phyloP scores from a whole-genome alignment of 2,888 invertebrate species.

The Conomelus anceps region DNA sequence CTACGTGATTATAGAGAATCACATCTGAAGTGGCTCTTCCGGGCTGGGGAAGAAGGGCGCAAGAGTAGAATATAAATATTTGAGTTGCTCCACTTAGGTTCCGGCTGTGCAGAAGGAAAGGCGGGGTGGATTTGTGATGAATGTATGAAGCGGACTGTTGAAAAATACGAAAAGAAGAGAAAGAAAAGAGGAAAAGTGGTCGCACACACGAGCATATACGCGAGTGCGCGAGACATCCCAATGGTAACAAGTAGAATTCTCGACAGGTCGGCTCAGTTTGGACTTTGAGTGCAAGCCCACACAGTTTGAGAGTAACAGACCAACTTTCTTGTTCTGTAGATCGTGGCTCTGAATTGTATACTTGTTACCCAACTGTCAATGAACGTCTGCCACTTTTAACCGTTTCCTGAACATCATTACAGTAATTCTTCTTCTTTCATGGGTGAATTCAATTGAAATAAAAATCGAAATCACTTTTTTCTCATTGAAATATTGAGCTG shows the following conservation, averaged over 20 bases:
- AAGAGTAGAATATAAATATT: not conserved
- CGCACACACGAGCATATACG: not conserved
- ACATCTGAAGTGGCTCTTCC: not conserved
- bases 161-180: not conserved
- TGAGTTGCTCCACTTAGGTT: not conserved
- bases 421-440: not conserved
- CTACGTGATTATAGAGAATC: not conserved
- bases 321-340: not conserved
- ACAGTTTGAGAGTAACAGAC: not conserved
- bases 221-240: not conserved
- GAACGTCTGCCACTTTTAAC: not conserved
- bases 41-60: not conserved
- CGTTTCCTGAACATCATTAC: not conserved
- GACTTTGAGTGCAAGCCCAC: not conserved
- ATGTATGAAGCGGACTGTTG: not conserved
- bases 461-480: not conserved
- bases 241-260: not conserved
- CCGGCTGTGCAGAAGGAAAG: not conserved
- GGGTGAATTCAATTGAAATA: not conserved
- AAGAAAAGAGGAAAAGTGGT: not conserved
- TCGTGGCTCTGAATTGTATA: not conserved
- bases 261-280: not conserved
- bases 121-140: not conserved
- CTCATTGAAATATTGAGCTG: not conserved
- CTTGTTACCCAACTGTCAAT: not conserved